Evolutionary conservation across 1,140 invertebrate species (phyloP), one percentile per base, ranked within the genome.

Genomic region (Probaryconus sp.): DNA sequence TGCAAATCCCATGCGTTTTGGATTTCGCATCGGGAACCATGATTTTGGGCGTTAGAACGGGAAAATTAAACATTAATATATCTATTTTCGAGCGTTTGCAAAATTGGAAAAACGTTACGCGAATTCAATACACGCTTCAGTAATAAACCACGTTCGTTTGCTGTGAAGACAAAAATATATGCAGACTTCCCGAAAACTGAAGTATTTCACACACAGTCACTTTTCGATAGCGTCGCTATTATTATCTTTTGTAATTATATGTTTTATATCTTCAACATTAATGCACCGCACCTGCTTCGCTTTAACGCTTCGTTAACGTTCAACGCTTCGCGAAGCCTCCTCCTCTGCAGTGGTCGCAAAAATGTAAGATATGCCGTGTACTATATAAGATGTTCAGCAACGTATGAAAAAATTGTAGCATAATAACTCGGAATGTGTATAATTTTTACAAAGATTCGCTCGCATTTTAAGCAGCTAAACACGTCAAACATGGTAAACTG

Each of bases 291-390:
- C 78, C 81, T 84, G 81, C 76, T 77, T 82, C 83, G 79, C 64
- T 87, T 86, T 87, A 86, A 87, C 83, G 85, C 83, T 85, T 83
- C 81, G 85, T 85, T 87, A 84, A 84, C 77, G 76, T 79, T 78
- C 64, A 76, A 79, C 79, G 82, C 79, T 82, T 65, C 58, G 82
- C 71, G 72, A 77, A 82, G 73, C 77, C 68, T 78, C 64, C n/a
- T n/a, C n/a, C n/a, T n/a, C n/a, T n/a, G 55, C 72, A 21, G 45
- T 75, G 31, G 56, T 43, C 53, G 55, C 60, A 72, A 72, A 71
- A 76, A 70, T 60, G 53, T 65, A 43, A 72, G 43, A 75, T 65
- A 76, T 67, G 55, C 55, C 43, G 38, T 43, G 56, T 60, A 48
- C 61, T 56, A 37, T 26, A 21, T 58, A 76, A 76, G 63, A 76